phyloP scores from a whole-genome alignment of 2,113 vertebrate genomes.

The Podarcis cretensis region DNA sequence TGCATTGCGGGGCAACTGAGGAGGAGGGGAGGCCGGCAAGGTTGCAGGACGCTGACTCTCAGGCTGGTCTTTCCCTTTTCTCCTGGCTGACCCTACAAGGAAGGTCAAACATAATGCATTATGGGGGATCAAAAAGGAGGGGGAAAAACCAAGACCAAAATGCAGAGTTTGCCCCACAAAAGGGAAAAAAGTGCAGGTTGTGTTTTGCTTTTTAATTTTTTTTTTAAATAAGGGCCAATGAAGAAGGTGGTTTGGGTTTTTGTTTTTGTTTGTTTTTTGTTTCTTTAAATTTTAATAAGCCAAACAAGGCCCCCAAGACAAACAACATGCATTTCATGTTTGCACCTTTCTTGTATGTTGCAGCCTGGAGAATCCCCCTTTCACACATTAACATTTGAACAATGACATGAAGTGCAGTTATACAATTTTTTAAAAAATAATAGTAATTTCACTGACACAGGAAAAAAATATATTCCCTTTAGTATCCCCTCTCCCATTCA shows the following conservation, averaged over 20 bases:
- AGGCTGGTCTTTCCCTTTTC: slow-evolving; percentile 96
- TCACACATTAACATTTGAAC: slow-evolving; percentile 76
- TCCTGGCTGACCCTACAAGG: slow-evolving; percentile 99
- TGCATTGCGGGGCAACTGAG: slow-evolving; percentile 87
- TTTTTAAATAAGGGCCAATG: slow-evolving; percentile 82
- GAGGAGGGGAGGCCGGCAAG: slow-evolving; percentile 88
- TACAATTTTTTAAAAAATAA: slow-evolving; percentile 60
- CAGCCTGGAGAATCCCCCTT: slow-evolving; percentile 91
- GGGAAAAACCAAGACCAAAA: slow-evolving; percentile 85
- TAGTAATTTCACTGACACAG: slow-evolving; percentile 55
- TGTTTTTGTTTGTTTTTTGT: slow-evolving; percentile 59
- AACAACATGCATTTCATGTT: slow-evolving; percentile 99
- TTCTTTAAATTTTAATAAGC: slow-evolving; percentile 75
- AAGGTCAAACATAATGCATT: slow-evolving; percentile 99
- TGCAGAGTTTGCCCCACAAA: slow-evolving; percentile 84
- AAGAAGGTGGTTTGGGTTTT: slow-evolving; percentile 65
- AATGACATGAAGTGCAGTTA: slow-evolving; percentile 75
- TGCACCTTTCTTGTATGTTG: slow-evolving; percentile 99
- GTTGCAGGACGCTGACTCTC: slow-evolving; percentile 88
- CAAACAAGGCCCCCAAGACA: slow-evolving; percentile 91
- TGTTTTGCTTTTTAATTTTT: slow-evolving; percentile 53
- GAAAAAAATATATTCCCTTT: slow-evolving; percentile 4
- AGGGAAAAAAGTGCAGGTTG: slow-evolving; percentile 82
- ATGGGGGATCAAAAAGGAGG: slow-evolving; percentile 95
- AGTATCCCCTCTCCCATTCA: too few species aligned